These are phyloP conservation scores for Carposina sasakii DNA, from an alignment of 1,140 invertebrate species.

Conservation along the genomic window DNA sequence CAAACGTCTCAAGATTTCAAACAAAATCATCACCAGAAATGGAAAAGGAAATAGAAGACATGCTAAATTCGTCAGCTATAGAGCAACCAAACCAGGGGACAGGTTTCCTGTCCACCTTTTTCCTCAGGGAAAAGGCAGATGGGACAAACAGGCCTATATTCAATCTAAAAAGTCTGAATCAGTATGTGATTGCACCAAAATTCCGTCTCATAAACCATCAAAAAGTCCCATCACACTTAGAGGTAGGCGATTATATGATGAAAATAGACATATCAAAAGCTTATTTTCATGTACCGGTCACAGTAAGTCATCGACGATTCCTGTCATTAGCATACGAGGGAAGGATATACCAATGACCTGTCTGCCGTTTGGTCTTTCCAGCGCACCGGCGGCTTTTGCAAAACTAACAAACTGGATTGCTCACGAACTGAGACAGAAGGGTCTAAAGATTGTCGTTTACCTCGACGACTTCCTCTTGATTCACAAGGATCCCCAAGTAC, in stretches of 20 bases:
- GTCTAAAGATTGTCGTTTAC: constrained; percentile 23
- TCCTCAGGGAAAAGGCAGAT: constrained; percentile 24
- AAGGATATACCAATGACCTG: constrained; percentile 25
- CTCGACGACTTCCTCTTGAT: constrained; percentile 24
- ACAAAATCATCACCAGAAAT: neutral
- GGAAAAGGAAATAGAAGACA: neutral
- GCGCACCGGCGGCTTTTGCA: constrained; percentile 27
- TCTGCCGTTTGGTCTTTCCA: constrained; percentile 32
- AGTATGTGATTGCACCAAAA: constrained; percentile 17
- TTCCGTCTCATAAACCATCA: constrained; percentile 23
- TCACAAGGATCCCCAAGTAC: constrained; percentile 9
- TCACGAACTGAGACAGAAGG: constrained; percentile 5
- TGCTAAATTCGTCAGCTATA: neutral
- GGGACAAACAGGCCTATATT: constrained; percentile 22
- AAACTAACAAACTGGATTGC: constrained; percentile 33
- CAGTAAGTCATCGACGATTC: constrained; percentile 21
- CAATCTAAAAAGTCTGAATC: constrained; percentile 26
- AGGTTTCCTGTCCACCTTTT: constrained; percentile 30
- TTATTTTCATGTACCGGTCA: constrained; percentile 24
- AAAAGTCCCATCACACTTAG: constrained; percentile 10
- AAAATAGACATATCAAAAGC: constrained; percentile 20
- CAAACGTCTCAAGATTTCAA: neutral
- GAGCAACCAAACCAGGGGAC: neutral
- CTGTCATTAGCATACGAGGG: constrained; percentile 13
- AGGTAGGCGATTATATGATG: constrained; percentile 10